Percentiles rank a stretch among this genome's conserved stretches.
Evolutionary conservation across 1,140 invertebrate species (phyloP).

Genomic region (Saxidomus purpurata): DNA sequence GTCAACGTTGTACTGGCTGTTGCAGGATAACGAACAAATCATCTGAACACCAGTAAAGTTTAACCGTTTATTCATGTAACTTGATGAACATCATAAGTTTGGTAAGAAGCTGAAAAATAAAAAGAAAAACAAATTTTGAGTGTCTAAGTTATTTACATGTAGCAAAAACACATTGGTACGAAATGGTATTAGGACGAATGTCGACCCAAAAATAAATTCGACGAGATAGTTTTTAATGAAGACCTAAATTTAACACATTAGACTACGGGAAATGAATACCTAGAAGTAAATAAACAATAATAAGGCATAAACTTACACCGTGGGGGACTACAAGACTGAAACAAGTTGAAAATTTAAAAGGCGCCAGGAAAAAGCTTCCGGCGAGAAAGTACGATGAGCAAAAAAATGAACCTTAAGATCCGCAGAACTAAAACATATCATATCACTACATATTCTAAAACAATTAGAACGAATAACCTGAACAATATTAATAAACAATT

Average conservation of each 20-base stretch:
- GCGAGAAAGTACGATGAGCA: neutral
- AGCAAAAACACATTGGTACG: too few species aligned
- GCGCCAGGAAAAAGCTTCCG: neutral
- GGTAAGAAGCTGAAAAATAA: too few species aligned
- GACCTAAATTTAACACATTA: too few species aligned
- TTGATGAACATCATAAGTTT: too few species aligned
- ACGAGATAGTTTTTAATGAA: too few species aligned
- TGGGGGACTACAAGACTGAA: slow-evolving; percentile 14
- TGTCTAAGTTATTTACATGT: too few species aligned
- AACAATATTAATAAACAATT: neutral
- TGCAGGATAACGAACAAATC: neutral
- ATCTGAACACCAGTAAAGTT: too few species aligned
- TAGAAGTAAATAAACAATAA: neutral
- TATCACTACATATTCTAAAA: slow-evolving; percentile 26
- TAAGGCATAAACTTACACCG: slow-evolving; percentile 3
- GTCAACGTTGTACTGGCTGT: slow-evolving; percentile 22
- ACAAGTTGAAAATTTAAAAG: neutral
- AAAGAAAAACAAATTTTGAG: too few species aligned
- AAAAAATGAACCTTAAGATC: neutral
- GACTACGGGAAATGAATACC: slow-evolving; percentile 8
- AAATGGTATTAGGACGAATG: too few species aligned
- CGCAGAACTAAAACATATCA: neutral
- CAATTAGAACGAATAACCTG: slow-evolving; percentile 20
- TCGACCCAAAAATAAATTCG: too few species aligned
- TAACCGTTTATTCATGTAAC: too few species aligned